phyloP scores from a whole-genome alignment of 2,797 vertebrate species.

The Austrolebias charrua region DNA sequence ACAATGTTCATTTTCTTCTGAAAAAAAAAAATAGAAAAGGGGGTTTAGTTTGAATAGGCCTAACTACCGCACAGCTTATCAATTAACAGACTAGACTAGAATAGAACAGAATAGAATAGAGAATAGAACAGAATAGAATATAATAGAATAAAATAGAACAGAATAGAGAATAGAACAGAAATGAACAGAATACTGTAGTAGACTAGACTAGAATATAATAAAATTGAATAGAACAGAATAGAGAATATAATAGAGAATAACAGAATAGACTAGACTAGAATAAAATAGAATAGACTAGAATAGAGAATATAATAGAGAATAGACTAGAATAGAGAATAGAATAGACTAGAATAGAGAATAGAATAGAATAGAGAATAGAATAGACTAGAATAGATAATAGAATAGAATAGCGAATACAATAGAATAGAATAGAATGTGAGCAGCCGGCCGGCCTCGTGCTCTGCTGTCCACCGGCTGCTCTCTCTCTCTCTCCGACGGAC shows the following conservation, averaged over 20 bases:
- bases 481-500: constrained; percentile 42
- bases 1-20: constrained; percentile 13
- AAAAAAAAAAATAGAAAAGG: too few species aligned
- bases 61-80: too few species aligned
- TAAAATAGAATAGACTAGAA: too few species aligned
- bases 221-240: not conserved
- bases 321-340: too few species aligned
- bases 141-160: not conserved
- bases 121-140: constrained; percentile 23
- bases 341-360: not conserved
- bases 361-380: not conserved
- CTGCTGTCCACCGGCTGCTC: constrained; percentile 1
- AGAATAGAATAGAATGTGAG: constrained; percentile 7
- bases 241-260: not conserved
- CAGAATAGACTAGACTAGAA: constrained; percentile 15
- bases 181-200: too few species aligned
- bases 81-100: not conserved
- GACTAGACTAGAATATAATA: not conserved
- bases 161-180: too few species aligned
- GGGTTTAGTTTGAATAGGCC: too few species aligned
- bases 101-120: constrained; percentile 9
- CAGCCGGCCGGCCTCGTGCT: constrained; percentile 4
- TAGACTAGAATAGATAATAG: not conserved
- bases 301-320: too few species aligned
- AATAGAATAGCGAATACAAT: constrained; percentile 16